A percentile compares a stretch with the other conserved stretches of the same genome.
Conservation (phyloP, 2,797 vertebrate genomes). For the Tapirus indicus region DNA sequence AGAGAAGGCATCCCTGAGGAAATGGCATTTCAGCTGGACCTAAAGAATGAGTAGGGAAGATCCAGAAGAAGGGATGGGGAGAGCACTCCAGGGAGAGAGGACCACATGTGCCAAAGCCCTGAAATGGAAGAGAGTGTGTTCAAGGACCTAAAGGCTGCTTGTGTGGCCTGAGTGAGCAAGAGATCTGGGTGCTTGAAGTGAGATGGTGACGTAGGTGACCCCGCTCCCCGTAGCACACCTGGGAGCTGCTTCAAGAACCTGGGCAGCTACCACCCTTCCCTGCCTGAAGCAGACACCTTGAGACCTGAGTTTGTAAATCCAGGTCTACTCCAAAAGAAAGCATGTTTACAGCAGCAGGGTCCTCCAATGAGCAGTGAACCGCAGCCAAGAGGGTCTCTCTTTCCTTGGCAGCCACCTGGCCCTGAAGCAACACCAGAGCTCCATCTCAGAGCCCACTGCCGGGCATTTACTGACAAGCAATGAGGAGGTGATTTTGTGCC, state of each 20-base stretch:
- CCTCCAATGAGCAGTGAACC: not conserved
- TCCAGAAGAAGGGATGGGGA: not conserved
- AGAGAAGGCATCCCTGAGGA: not conserved
- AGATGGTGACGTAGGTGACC: not conserved
- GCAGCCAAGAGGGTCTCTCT: not conserved
- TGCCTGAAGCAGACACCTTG: not conserved
- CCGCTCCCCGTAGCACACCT: no score
- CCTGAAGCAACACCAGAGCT: constrained; percentile 2
- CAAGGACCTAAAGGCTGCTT: not conserved
- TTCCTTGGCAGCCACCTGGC: not conserved
- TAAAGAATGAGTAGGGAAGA: not conserved
- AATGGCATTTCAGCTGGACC: not conserved
- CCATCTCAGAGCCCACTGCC: not conserved
- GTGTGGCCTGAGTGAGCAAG: not conserved
- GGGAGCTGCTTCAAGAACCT: not conserved
- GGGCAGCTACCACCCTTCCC: fast-evolving
- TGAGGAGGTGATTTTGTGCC: constrained; percentile 44
- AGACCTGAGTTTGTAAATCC: not conserved
- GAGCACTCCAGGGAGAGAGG: not conserved
- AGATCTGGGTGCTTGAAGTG: not conserved
- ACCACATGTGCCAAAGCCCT: not conserved
- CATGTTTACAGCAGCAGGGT: not conserved
- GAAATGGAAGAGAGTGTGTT: not conserved
- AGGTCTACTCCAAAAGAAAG: not conserved
- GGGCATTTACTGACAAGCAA: not conserved